Base-by-base conservation (phyloP, 2,888 invertebrate genomes). In the Nomada lathburiana region DNA sequence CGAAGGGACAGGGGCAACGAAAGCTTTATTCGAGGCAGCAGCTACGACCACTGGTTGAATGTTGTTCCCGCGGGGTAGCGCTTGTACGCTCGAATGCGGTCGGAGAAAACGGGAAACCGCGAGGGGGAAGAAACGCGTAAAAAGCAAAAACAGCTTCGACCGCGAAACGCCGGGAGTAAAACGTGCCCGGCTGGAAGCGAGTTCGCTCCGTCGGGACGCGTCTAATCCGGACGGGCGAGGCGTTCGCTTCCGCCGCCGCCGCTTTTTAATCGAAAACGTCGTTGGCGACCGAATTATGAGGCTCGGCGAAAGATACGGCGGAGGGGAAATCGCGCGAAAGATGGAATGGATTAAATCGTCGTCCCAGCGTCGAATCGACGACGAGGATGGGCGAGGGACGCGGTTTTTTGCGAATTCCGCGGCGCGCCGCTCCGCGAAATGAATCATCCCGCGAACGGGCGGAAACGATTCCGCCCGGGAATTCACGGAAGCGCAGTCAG, bases 1-100 rank as follows among this genome's bases (percentile, higher is more conserved):
- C n/a, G n/a, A n/a, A 44, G 23, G n/a, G 13, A 29, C 11, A 23
- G 42, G 23, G 4, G 18, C 26, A 2, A 13, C 23, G 47, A 29
- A 29, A 59, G 29, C 18, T 60, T 36, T 55, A 57, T 57, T 16
- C 70, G 57, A 36, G 29, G 50, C 60, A 10, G 36, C 16, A 59
- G 29, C 68, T n/a, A 65, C 83, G 80, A 79, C 89, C 89, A 89
- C 89, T 89, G 89, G 89, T 89, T 89, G 89, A 89, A 89, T 86
- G 88, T 83, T 86, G 84, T 83, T 86, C 76, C 82, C 84, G 65
- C 74, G 65, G 63, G 64, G 29, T 13, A 26, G 47, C 76, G 63
- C 76, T 82, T 79, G 82, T n/a, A 68, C 78, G 68, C 11, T 59
- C 76, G 76, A 75, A 60, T 13, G 23, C 67, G 67, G 18, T 53